phyloP scores from a whole-genome alignment of 2,888 invertebrate species.

The Drosophila demipolita region DNA sequence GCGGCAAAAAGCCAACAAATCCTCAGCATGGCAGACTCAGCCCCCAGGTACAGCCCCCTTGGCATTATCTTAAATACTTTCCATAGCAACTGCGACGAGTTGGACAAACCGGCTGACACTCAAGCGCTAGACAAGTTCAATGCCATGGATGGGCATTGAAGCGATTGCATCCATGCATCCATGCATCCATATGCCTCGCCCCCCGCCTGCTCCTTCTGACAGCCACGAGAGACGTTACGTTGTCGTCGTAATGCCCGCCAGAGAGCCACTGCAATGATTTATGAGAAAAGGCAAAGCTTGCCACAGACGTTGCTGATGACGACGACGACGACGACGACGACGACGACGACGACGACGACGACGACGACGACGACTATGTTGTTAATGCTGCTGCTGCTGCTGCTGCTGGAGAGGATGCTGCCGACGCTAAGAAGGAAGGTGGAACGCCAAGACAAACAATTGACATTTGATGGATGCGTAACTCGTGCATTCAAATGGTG shows the following conservation, averaged over 20 bases:
- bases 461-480: conserved; percentile 82
- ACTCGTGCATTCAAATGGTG: conserved; percentile 77
- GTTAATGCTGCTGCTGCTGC: conserved; percentile 6
- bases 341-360: conserved; percentile 4
- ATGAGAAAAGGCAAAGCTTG: conserved; percentile 69
- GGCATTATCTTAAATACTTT: conserved; percentile 52
- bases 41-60: neutral
- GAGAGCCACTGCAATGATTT: conserved; percentile 71
- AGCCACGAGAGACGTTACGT: conserved; percentile 45
- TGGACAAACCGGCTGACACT: conserved; percentile 74
- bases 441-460: conserved; percentile 79
- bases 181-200: neutral
- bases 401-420: conserved; percentile 1
- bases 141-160: conserved; percentile 76
- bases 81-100: conserved; percentile 54
- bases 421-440: conserved; percentile 57
- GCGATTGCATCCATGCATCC: conserved; percentile 51
- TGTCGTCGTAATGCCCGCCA: conserved; percentile 56
- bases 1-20: conserved; percentile 4
- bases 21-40: neutral
- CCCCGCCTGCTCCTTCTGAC: conserved; percentile 27
- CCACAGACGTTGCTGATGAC: conserved; percentile 35
- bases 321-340: conserved; percentile 3
- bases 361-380: neutral
- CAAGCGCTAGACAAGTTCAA: conserved; percentile 76